Percentiles rank a stretch among this genome's conserved stretches.
Evolutionary conservation across 2,888 invertebrate genomes (phyloP).

Genomic region (Aquatica leii): DNA sequence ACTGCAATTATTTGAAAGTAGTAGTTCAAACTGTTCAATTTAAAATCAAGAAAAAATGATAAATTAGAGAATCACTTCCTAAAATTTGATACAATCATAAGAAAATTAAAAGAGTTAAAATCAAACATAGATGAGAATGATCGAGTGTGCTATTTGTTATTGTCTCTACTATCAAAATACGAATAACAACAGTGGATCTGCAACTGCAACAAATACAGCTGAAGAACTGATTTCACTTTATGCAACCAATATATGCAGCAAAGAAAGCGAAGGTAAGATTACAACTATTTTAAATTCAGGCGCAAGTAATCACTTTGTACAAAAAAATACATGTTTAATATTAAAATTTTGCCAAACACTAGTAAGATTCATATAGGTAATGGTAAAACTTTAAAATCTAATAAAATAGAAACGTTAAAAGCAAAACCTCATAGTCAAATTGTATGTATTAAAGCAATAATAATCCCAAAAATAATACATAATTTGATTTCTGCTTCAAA

Average conservation of each 20-base stretch:
- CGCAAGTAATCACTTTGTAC: not conserved
- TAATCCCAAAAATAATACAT: no score
- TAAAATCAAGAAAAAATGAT: no score
- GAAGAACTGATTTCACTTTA: not conserved
- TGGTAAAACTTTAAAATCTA: not conserved
- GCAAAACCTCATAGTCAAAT: not conserved
- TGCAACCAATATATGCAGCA: not conserved
- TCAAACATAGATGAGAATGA: no score
- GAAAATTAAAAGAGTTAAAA: no score
- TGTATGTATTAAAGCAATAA: no score
- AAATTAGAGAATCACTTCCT: not conserved
- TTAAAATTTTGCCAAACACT: no score
- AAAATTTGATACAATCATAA: not conserved
- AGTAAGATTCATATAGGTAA: not conserved
- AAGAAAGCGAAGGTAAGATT: not conserved
- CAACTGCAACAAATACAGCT: not conserved
- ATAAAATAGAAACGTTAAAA: no score
- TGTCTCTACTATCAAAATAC: not conserved
- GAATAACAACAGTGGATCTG: not conserved
- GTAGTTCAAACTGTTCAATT: no score
- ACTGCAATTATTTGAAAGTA: no score
- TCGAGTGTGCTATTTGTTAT: no score
- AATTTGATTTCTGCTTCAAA: no score
- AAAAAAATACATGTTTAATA: not conserved
- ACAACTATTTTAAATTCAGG: not conserved